Conservation (phyloP, 2,888 invertebrate genomes). For the Willowsia nigromaculata region DNA sequence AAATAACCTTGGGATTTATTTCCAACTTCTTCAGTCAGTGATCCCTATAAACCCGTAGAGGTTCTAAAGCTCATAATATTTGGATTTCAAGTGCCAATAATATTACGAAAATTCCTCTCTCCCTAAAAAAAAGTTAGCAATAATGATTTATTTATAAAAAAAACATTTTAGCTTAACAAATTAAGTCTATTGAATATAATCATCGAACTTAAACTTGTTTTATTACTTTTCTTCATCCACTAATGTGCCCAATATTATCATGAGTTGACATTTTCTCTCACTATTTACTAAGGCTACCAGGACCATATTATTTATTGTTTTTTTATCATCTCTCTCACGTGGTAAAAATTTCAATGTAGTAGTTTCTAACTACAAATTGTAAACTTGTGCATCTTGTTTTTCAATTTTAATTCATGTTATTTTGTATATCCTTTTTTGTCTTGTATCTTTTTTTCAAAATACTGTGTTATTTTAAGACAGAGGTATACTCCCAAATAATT, state of each 20-base stretch:
- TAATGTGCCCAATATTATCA: neutral
- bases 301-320: neutral
- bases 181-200: no score
- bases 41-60: neutral
- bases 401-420: neutral
- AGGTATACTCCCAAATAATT: neutral
- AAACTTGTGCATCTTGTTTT: neutral
- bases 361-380: slow-evolving; percentile 6
- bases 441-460: neutral
- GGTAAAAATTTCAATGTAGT: neutral
- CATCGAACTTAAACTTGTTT: no score
- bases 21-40: neutral
- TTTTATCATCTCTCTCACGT: neutral
- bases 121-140: no score
- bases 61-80: neutral
- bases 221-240: neutral
- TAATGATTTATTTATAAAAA: no score
- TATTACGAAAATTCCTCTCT: neutral
- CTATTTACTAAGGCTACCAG: neutral
- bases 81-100: slow-evolving; percentile 34
- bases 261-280: neutral
- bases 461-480: neutral
- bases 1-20: neutral
- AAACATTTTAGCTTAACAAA: no score
- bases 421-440: neutral